Base-by-base conservation (phyloP, 2,113 vertebrate genomes). In the Forbesichthys papilliferus region DNA sequence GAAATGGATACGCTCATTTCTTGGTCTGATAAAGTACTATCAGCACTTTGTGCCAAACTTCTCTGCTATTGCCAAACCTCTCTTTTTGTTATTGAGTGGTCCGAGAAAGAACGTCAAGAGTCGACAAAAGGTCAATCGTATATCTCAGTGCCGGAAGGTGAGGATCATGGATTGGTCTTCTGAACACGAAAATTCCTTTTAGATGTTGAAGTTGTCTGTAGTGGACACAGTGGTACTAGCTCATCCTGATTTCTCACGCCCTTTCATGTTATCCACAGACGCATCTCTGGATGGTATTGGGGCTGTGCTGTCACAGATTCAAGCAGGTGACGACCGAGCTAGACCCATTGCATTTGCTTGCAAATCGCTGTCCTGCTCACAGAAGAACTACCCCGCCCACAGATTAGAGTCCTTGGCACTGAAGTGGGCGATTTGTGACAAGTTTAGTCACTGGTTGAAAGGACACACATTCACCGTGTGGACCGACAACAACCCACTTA, bases 341-440 rank as follows among this genome's bases (percentile, higher is more conserved):
- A 55, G 58, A 18, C 36, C 36, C 36, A 7, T 42, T 7, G 36
- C 36, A 0, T 42, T 42, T 42, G 36, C 36, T 42, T 2, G 36
- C 1, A 42, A 42, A 7, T 5, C 36, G 0, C 36, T 42, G 36
- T 42, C 4, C 36, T 1, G 20, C 20, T 42, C 36, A 42, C 36
- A 20, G 20, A 20, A 20, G 20, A 20, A 42, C 4, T 42, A 42
- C 7, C 36, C 36, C 4, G 36, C 36, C 36, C 66, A 73, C 3
- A 49, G 59, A 1, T n/a, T 81, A 0, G 55, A 73, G 49, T 72
- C 77, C 36, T 10, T 67, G 47, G 74, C 59, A 11, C 3, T 73
- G 48, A 80, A 72, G n/a, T 80, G 74, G 74, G 69, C 63, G 42
- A 55, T 59, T 3, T 71, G 68, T 59, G 59, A 72, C 4, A 74